A percentile compares a stretch with the other conserved stretches of the same genome.
phyloP scores from a whole-genome alignment of 2,113 vertebrate species.

The Fregata magnificens region DNA sequence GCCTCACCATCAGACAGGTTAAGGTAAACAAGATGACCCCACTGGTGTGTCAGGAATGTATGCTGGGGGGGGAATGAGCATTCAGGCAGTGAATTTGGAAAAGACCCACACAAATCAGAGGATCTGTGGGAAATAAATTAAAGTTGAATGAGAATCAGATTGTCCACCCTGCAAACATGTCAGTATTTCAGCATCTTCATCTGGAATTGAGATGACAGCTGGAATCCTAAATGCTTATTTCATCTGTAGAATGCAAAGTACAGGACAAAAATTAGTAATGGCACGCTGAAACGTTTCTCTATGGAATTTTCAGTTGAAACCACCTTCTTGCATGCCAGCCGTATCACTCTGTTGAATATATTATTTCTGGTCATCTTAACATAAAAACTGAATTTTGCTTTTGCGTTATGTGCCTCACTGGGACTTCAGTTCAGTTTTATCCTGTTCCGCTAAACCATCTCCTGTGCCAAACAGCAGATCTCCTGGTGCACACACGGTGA shows the following conservation, averaged over 20 bases:
- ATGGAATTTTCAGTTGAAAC: background rate
- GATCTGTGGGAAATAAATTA: background rate
- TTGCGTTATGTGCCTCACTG: background rate
- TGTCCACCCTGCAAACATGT: background rate
- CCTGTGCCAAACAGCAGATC: background rate
- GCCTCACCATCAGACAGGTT: background rate
- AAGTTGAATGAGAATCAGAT: background rate
- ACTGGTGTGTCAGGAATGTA: background rate
- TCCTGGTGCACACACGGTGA: fast-evolving
- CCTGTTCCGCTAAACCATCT: background rate
- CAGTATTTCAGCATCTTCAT: background rate
- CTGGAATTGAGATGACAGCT: constrained; percentile 1
- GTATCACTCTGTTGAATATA: background rate
- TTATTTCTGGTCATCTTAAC: constrained; percentile 23
- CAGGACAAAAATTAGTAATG: background rate
- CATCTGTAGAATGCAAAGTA: background rate
- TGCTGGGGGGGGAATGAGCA: background rate
- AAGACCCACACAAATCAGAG: background rate
- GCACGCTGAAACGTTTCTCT: background rate
- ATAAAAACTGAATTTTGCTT: background rate
- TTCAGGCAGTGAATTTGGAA: background rate
- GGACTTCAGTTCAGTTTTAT: background rate
- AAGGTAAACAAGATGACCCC: background rate
- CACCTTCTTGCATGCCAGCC: constrained; percentile 11
- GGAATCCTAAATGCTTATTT: constrained; percentile 5